Base-by-base conservation (phyloP, 2,888 invertebrate genomes). In the Torymus auratus region DNA sequence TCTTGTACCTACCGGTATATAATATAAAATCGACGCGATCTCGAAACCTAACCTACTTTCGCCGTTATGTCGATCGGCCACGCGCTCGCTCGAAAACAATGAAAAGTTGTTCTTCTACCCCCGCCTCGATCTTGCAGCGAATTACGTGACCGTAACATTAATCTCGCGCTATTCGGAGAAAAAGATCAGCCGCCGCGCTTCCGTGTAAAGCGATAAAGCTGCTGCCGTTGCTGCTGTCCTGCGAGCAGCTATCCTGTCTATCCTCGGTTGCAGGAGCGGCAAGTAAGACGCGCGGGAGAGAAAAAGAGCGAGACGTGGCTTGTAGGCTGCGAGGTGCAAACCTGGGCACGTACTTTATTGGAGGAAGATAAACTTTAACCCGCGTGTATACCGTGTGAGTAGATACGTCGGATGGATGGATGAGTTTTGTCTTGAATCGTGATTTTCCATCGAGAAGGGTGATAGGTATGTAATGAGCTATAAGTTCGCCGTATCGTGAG, bases 161-260 rank as follows among this genome's bases (percentile, higher is more conserved):
- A 72, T 72, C 80, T 62, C 5, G 20, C 2, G 20, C 56, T 69
- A 64, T 80, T 80, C 80, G 61, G 15, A 61, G 80, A 80, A 80
- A 77, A 77, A 72, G 77, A 77, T 65, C 23, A 56, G 41, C 7
- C 69, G 41, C 7, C 69, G 69, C 60, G 65, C 73, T 78, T 78
- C 81, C 72, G 73, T 73, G 78, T 77, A 81, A 81, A 81, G 41
- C 69, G 69, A 77, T 72, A 77, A 71, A 77, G 68, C 64, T 14
- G 15, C 15, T 17, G 14, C n/a, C 15, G 64, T 10, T 53, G 28
- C 23, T 20, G 56, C 41, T 53, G 10, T 65, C 17, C 41, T 12
- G 14, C n/a, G n/a, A n/a, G n/a, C n/a, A 23, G 67, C 17, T 67
- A 3, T 41, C 55, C 55, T 17, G 14, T 67, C n/a, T 56, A 4